phyloP scores from a whole-genome alignment of 2,797 vertebrate genomes.

The Smutsia gigantea region DNA sequence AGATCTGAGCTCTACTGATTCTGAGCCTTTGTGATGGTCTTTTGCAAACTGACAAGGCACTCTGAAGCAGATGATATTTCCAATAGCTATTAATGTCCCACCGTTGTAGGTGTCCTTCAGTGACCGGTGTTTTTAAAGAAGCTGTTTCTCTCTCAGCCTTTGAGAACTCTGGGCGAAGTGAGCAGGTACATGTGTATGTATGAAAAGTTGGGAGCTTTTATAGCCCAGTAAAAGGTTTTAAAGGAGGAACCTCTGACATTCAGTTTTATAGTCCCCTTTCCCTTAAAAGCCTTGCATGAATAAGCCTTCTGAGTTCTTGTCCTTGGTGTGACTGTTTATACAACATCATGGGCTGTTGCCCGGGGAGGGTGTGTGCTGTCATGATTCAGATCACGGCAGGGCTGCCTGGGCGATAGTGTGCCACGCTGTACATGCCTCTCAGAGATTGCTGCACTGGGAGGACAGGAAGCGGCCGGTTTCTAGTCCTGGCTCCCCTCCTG shows the following conservation, averaged over 20 bases:
- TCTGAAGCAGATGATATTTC: background rate
- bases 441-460: background rate
- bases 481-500: background rate
- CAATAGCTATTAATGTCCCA: background rate
- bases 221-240: background rate
- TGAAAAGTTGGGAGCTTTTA: background rate
- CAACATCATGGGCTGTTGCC: background rate
- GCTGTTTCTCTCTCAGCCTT: background rate
- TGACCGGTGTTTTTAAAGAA: background rate
- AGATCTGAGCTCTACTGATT: background rate
- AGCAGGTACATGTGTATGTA: background rate
- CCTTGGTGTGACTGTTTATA: slow-evolving; percentile 46
- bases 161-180: background rate
- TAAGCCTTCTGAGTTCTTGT: slow-evolving; percentile 11
- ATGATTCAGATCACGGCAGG: background rate
- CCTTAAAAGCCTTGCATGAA: slow-evolving; percentile 49
- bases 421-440: background rate
- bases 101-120: background rate
- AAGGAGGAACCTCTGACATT: background rate
- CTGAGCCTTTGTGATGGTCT: background rate
- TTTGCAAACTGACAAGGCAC: background rate
- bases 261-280: slow-evolving; percentile 44
- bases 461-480: background rate
- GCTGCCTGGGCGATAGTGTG: background rate
- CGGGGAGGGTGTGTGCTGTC: background rate